Conservation (phyloP, 2,797 vertebrate species). For the Vespertilio murinus region DNA sequence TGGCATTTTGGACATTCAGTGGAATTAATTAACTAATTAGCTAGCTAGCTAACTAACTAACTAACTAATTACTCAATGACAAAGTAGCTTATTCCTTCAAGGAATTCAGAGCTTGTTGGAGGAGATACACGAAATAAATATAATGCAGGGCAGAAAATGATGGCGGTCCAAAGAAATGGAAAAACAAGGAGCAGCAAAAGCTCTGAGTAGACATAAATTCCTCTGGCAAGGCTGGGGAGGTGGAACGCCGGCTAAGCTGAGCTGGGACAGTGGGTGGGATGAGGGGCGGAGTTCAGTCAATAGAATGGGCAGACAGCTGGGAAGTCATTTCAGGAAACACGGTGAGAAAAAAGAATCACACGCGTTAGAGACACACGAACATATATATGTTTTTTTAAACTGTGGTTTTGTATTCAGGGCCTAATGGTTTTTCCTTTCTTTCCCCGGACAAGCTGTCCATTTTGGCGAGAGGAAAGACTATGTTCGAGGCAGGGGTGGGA, state of each 20-base stretch:
- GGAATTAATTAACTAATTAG: neutral
- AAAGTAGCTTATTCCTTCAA: neutral
- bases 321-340: conserved; percentile 57
- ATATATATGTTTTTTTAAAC: neutral
- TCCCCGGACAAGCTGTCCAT: conserved; percentile 51
- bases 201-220: neutral
- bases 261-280: no score
- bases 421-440: conserved; percentile 75
- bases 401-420: conserved; percentile 68
- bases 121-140: neutral
- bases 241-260: neutral
- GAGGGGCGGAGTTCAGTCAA: neutral
- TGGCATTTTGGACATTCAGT: neutral
- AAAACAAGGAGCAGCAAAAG: neutral
- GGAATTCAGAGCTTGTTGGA: neutral
- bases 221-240: neutral
- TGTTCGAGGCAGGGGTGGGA: neutral
- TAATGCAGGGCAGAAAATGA: neutral
- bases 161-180: neutral
- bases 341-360: conserved; percentile 39
- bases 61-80: neutral
- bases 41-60: neutral
- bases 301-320: neutral
- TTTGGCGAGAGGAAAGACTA: conserved; percentile 36
- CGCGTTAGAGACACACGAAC: conserved; percentile 49